A percentile compares a stretch with the other conserved stretches of the same genome.
Conservation (phyloP, 2,888 invertebrate genomes). For the Bellardia pandia region DNA sequence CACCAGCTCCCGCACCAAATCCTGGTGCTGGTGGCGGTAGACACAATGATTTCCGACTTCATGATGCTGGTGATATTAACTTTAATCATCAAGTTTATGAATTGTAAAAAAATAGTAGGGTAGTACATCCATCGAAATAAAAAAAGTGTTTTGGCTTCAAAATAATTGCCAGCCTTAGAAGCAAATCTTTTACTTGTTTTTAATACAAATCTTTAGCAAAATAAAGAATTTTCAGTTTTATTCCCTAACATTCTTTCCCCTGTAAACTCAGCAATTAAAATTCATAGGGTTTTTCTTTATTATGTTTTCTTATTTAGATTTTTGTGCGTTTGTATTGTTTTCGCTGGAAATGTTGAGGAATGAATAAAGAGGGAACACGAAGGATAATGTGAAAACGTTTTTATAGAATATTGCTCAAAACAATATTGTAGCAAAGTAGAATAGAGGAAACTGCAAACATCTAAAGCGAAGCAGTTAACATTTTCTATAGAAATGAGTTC, state of each 20-base stretch:
- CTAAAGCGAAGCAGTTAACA: too few species aligned
- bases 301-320: conserved; percentile 5
- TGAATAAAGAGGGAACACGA: conserved; percentile 10
- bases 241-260: background rate
- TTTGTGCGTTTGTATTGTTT: background rate
- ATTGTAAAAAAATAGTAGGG: background rate
- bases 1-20: background rate
- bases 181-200: background rate
- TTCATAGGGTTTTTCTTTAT: conserved; percentile 21
- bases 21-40: background rate
- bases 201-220: background rate
- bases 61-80: conserved; percentile 16
- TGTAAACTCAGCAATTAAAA: conserved; percentile 30
- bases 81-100: background rate
- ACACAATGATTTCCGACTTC: background rate
- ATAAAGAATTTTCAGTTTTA: background rate
- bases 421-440: too few species aligned
- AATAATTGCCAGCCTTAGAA: background rate
- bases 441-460: too few species aligned
- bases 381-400: background rate
- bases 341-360: conserved; percentile 5
- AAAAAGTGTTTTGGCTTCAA: background rate
- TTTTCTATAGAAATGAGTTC: too few species aligned
- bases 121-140: too few species aligned
- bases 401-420: too few species aligned